These are phyloP conservation scores for Oreochromis mossambicus DNA, from an alignment of 2,797 vertebrate species.

Conservation along the genomic window DNA sequence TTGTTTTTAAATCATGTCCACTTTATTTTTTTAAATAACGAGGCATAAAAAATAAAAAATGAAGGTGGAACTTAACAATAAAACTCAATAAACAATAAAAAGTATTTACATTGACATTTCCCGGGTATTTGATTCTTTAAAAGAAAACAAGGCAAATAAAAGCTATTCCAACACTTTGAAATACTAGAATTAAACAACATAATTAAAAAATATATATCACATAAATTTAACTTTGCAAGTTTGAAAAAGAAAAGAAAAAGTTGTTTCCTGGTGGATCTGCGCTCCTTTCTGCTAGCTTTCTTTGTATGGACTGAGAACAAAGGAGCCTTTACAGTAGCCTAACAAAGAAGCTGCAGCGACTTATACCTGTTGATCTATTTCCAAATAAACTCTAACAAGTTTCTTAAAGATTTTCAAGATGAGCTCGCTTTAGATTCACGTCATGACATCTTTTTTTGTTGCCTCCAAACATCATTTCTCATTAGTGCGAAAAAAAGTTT, in stretches of 20 bases:
- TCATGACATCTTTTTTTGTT: not conserved
- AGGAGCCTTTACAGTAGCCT: slow-evolving; percentile 66
- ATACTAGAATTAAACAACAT: not conserved
- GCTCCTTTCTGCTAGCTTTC: slow-evolving; percentile 54
- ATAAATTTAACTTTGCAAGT: not conserved
- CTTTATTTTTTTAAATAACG: not conserved
- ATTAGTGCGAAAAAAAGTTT: slow-evolving; percentile 43
- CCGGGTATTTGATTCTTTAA: not conserved
- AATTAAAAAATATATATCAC: not conserved
- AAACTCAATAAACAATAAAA: not conserved
- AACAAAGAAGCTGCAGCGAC: slow-evolving; percentile 76
- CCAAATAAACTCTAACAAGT: slow-evolving; percentile 51
- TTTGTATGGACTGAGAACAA: slow-evolving; percentile 75
- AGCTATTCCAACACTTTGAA: not conserved
- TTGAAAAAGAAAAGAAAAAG: not conserved
- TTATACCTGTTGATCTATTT: slow-evolving; percentile 91
- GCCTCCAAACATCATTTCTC: not conserved
- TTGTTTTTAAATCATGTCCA: not conserved
- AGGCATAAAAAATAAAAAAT: not conserved
- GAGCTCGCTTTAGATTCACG: not conserved
- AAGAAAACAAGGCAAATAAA: not conserved
- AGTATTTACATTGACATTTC: not conserved
- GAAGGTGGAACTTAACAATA: not conserved
- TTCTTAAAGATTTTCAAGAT: slow-evolving; percentile 7
- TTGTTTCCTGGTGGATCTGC: slow-evolving; percentile 42